Evolutionary conservation across 2,888 invertebrate species (phyloP).

Genomic region (Arge pagana): DNA sequence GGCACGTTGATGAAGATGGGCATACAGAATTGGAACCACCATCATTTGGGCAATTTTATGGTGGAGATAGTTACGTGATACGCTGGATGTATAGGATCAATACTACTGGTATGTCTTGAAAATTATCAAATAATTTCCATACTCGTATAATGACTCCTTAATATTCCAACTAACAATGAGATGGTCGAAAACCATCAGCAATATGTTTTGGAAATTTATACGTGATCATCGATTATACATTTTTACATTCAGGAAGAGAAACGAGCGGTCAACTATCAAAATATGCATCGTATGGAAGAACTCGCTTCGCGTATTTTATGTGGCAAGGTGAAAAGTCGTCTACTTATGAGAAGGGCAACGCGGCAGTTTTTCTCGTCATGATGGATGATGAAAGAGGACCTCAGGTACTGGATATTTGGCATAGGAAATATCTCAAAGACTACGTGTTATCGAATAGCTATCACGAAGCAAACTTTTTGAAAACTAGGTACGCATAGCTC

Average conservation of each 20-base stretch:
- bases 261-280: slow-evolving; percentile 84
- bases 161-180: no score
- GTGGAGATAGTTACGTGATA: slow-evolving; percentile 88
- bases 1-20: slow-evolving; percentile 87
- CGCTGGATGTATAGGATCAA: slow-evolving; percentile 91
- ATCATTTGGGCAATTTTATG: slow-evolving; percentile 82
- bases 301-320: slow-evolving; percentile 91
- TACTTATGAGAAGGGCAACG: slow-evolving; percentile 90
- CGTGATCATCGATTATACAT: neutral
- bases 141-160: no score
- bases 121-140: no score
- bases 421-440: no score
- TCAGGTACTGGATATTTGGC: slow-evolving; percentile 62
- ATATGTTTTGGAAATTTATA: neutral
- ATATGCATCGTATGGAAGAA: slow-evolving; percentile 79
- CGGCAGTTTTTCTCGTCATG: slow-evolving; percentile 88
- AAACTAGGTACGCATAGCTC: slow-evolving; percentile 69
- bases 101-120: slow-evolving; percentile 74
- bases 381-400: slow-evolving; percentile 86
- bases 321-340: slow-evolving; percentile 92
- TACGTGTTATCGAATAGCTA: no score
- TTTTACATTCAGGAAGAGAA: slow-evolving; percentile 66
- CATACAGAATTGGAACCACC: slow-evolving; percentile 70
- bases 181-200: no score
- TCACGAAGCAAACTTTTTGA: no score